Conservation (phyloP, 2,888 invertebrate species). For the Liposcelis brunnea region DNA sequence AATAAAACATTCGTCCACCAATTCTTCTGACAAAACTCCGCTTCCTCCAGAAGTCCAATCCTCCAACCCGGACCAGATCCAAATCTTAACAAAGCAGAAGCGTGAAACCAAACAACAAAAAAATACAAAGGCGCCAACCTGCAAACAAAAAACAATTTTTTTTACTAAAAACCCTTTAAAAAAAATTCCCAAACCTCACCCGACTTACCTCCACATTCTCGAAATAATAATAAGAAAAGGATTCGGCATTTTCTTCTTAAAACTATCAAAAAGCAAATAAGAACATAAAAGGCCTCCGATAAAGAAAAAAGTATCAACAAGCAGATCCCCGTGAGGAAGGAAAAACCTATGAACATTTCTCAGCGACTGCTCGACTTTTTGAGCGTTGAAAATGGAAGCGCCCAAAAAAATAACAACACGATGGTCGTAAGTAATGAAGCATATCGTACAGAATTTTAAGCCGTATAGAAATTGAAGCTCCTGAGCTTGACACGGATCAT, state of each 20-base stretch:
- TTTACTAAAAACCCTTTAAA: too few species aligned
- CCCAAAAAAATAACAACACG: conserved; percentile 1
- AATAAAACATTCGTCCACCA: conserved; percentile 11
- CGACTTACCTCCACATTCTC: not conserved
- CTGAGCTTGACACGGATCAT: not conserved
- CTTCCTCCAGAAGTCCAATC: not conserved
- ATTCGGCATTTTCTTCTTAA: conserved; percentile 1
- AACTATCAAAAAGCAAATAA: not conserved
- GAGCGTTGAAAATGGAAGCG: not conserved
- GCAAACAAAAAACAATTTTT: not conserved
- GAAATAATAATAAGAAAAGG: conserved; percentile 1
- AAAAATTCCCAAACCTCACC: too few species aligned
- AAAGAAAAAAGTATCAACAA: conserved; percentile 10
- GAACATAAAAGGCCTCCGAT: conserved; percentile 8
- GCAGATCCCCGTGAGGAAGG: conserved; percentile 6
- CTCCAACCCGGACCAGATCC: conserved; percentile 7
- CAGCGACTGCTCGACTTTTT: conserved; percentile 1
- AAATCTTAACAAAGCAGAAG: not conserved
- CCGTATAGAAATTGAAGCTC: conserved; percentile 2
- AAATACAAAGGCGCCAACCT: conserved; percentile 8
- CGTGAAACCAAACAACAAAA: conserved; percentile 4
- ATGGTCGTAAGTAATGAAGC: conserved; percentile 4
- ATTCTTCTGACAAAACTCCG: conserved; percentile 4
- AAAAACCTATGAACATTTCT: not conserved
- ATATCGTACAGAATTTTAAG: conserved; percentile 1